Base-by-base conservation (phyloP, 2,888 invertebrate genomes). In the Sepioteuthis lessoniana region DNA sequence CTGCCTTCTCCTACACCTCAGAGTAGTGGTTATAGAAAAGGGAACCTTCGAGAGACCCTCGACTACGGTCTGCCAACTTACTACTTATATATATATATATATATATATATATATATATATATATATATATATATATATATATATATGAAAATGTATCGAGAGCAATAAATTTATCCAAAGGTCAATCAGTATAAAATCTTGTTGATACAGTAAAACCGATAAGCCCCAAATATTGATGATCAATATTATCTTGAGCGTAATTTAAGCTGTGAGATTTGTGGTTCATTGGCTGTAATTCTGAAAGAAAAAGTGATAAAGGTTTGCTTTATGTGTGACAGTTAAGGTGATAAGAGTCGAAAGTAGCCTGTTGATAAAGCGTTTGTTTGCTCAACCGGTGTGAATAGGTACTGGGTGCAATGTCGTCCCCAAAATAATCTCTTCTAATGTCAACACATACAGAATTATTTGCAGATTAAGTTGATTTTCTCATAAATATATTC, bases 161-260 rank as follows among this genome's bases (percentile, higher is more conserved):
- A 76, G n/a, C 76, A 35, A 76, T 35, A 76, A 35, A 76, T 76
- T 16, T 76, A 76, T 35, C n/a, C n/a, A 35, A 76, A 35, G 76
- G 76, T 76, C 76, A 35, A 76, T 76, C 76, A 76, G 76, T 76
- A 76, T 76, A 76, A 76, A 35, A n/a, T 76, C n/a, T 76, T n/a
- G n/a, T 76, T 35, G n/a, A 76, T 35, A n/a, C 19, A 76, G 19
- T 76, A 19, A 16, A 76, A 3, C 76, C 76, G 76, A 76, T 76
- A n/a, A n/a, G 76, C 76, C 76, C n/a, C 76, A n/a, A 76, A 76
- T 76, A 16, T 35, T n/a, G 76, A 76, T 76, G n/a, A 76, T 76
- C n/a, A 19, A 76, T 76, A 76, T 35, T 76, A 76, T 35, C 76
- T 76, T 76, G 76, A 76, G 76, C 35, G 76, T 76, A 76, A 76